Base-by-base conservation (phyloP, 2,888 invertebrate species). In the Thelaira solivaga region DNA sequence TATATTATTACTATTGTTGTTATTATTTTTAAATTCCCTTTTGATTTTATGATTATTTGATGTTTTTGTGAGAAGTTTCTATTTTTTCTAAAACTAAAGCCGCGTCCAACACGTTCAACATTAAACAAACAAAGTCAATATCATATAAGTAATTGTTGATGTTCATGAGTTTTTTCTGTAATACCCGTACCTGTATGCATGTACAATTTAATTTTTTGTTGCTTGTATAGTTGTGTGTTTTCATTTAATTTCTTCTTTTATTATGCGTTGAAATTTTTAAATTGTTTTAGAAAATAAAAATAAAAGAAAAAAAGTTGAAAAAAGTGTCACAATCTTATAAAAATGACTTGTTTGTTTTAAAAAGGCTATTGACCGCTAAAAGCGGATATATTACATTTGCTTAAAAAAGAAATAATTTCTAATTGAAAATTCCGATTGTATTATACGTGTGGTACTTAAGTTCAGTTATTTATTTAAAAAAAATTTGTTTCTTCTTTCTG, bases 301-400 rank as follows among this genome's bases (percentile, higher is more conserved):
- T 10, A 13, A 8, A 20, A 51, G 2, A 73, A 41, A 6, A 41
- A 18, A 57, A 55, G 49, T 64, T 47, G 41, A 64, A 64, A 57
- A 18, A 13, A 64, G 45, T 39, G 64, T 65, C 57, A 73, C 64
- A 39, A 65, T 34, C 55, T 57, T 24, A 43, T 57, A 49, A 64
- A 47, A 43, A 57, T 72, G 20, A 47, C 45, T 18, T 36, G 8
- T 62, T 45, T 55, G 11, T 72, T 20, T n/a, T 10, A 4, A 29
- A 18, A 10, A 18, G 47, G 47, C 22, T 55, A 64, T 39, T 72
- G 55, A 64, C 55, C 64, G 18, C 18, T 41, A 10, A 6, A 18
- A 34, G 18, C 16, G 2, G 10, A 34, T 43, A 43, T 8, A 0
- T 13, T 36, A 55, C 3, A 24, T 16, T 10, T n/a, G n/a, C n/a